Conservation (phyloP, 2,113 vertebrate genomes). For the Callorhinus ursinus region DNA sequence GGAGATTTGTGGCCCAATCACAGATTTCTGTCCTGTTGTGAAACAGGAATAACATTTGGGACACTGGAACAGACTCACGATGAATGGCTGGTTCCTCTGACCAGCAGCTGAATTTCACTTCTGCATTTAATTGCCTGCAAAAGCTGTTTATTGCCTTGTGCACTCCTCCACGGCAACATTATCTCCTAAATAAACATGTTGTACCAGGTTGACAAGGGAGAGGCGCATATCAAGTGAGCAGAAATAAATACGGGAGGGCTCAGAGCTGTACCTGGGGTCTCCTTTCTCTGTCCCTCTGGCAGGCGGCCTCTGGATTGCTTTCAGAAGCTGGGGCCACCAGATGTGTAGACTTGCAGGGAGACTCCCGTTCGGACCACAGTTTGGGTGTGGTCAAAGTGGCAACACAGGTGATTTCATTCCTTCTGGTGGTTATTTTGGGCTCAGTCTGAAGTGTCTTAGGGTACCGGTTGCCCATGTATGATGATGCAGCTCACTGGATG, state of each 20-base stretch:
- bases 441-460: neutral
- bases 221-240: slow-evolving; percentile 70
- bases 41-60: slow-evolving; percentile 82
- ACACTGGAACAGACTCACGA: slow-evolving; percentile 77
- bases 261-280: neutral
- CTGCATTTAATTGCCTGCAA: slow-evolving; percentile 81
- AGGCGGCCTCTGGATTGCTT: neutral
- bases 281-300: neutral
- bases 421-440: neutral
- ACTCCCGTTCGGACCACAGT: neutral
- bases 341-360: neutral
- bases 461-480: neutral
- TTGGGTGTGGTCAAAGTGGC: neutral
- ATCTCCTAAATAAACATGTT: slow-evolving; percentile 82
- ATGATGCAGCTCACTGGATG: neutral
- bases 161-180: slow-evolving; percentile 81
- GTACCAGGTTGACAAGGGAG: slow-evolving; percentile 79
- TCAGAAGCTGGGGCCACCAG: neutral
- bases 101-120: slow-evolving; percentile 74
- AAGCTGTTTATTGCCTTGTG: slow-evolving; percentile 79
- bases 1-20: slow-evolving; percentile 79
- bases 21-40: slow-evolving; percentile 70
- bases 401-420: neutral
- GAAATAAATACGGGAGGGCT: slow-evolving; percentile 76
- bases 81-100: slow-evolving; percentile 74